Evolutionary conservation across 2,888 invertebrate genomes (phyloP).

Genomic region (Nymphalis polychloros): DNA sequence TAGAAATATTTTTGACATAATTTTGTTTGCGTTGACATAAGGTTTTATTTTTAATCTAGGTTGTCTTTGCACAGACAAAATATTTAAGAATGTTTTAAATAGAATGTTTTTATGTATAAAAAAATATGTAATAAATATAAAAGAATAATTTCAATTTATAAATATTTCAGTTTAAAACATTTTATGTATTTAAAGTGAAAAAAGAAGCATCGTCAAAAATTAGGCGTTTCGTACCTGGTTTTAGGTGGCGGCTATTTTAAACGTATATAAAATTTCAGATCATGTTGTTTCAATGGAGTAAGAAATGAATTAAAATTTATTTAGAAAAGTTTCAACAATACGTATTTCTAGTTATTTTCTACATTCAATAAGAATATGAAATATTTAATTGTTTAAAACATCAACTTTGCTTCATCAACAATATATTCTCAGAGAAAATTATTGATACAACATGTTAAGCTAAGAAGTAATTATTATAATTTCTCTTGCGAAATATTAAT

Average conservation of each 20-base stretch:
- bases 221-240: no score
- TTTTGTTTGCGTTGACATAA: constrained; percentile 80
- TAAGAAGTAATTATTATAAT: constrained; percentile 66
- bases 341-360: not conserved
- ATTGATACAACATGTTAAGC: constrained; percentile 29
- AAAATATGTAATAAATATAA: not conserved
- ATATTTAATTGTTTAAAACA: not conserved
- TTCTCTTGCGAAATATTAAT: constrained; percentile 66
- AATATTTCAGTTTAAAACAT: no score
- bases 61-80: constrained; percentile 14
- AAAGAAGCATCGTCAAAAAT: no score
- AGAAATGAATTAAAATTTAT: no score
- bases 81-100: not conserved
- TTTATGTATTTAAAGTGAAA: no score
- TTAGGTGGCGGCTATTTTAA: no score
- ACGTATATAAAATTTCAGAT: no score
- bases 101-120: not conserved
- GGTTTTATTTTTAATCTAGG: constrained; percentile 42
- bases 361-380: not conserved
- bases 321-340: not conserved
- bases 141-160: no score
- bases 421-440: constrained; percentile 25
- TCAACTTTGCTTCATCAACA: constrained; percentile 13
- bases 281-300: no score
- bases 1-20: constrained; percentile 76